Base-by-base conservation (phyloP, 2,113 vertebrate species). In the Serilophus lunatus region DNA sequence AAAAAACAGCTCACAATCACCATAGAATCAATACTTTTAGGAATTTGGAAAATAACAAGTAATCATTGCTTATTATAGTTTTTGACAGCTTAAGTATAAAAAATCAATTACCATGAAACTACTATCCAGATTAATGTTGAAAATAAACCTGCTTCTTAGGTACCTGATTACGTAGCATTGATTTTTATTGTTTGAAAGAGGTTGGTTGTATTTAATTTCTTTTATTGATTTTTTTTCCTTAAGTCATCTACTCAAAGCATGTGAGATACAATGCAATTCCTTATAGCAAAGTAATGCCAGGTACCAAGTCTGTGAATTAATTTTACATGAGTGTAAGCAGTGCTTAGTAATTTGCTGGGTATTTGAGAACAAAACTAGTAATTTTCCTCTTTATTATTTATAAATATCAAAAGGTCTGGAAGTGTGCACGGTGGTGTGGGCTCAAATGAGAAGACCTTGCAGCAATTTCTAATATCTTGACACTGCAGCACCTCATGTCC, bases 61-160 rank as follows among this genome's bases (percentile, higher is more conserved):
- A 97, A 97, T 97, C 94, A 97, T 96, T 95, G 91, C 72, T 96
- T 98, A 60, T 96, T 97, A 97, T 83, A 96, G 78, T 82, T 97
- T 97, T 96, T 97, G 96, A 98, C 94, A 97, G 80, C 85, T 97
- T 97, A 96, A 97, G 92, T 92, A 97, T 94, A 96, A 96, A 96
- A 97, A 97, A 97, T 98, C 95, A 96, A 94, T 97, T 97, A 88
- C 86, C 88, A 66, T 91, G 93, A 98, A 97, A 92, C 79, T 93
- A 86, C 91, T 95, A 96, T 95, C 85, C 70, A 97, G 93, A 97
- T 97, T 96, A 95, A 95, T 95, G 82, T 77, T 93, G 91, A 96
- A 97, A 97, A 98, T 96, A 97, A 97, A 97, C 90, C 88, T 97
- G 50, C 83, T 97, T 96, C 91, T 94, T 96, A 94, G 72, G 66